Conservation (phyloP, 2,113 vertebrate genomes). For the Fregetta grallaria region DNA sequence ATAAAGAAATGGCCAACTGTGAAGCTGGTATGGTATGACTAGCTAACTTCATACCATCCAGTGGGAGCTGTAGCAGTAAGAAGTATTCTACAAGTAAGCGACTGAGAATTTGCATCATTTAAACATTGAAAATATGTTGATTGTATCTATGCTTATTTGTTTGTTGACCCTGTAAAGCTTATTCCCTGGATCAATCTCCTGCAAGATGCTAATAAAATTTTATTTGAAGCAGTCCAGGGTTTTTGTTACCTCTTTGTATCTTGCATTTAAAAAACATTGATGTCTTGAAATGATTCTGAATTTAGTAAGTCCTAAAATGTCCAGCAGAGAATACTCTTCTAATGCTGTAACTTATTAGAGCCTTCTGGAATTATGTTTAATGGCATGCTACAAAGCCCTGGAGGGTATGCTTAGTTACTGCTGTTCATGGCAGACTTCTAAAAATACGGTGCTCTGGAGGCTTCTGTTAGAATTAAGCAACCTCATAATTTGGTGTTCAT, state of each 20-base stretch:
- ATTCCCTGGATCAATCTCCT: background rate
- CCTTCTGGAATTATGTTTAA: constrained; percentile 40
- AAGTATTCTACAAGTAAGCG: background rate
- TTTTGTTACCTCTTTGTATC: background rate
- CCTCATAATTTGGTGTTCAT: constrained; percentile 46
- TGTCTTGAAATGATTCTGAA: background rate
- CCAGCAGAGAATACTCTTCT: background rate
- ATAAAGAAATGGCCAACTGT: background rate
- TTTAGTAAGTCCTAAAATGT: background rate
- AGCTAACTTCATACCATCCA: background rate
- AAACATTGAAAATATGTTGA: background rate
- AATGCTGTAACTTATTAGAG: constrained; percentile 17
- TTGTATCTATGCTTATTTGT: background rate
- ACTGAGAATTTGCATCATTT: background rate
- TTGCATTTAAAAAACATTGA: background rate
- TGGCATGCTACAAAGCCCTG: constrained; percentile 21
- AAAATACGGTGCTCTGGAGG: constrained; percentile 33
- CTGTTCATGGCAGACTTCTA: constrained; percentile 35
- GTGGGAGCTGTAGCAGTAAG: background rate
- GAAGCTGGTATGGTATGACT: background rate
- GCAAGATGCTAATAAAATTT: background rate
- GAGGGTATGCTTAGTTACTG: constrained; percentile 41
- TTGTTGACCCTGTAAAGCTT: background rate
- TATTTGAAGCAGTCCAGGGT: background rate
- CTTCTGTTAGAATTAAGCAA: constrained; percentile 40